Evolutionary conservation across 2,113 vertebrate genomes (phyloP), one percentile per base, ranked within the genome.

Genomic region (Axis porcinus): DNA sequence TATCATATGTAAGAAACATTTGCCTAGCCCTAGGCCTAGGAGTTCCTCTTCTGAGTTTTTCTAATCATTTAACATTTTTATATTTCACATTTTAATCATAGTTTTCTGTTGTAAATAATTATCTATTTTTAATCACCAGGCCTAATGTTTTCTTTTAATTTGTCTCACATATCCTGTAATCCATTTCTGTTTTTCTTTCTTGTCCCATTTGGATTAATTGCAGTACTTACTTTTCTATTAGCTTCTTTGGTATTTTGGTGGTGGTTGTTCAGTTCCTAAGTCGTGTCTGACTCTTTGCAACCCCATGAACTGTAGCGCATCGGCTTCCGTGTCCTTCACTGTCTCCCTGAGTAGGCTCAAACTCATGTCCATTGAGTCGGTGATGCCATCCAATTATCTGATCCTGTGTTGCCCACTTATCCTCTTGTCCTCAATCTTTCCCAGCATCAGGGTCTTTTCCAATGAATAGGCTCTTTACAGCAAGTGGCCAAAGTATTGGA

Each of bases 11-110:
- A 57, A 86, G 8, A 95, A 76, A 7, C 6, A 2, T 55, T 60
- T 25, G 30, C 9, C 2, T 86, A 52, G 2, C 1, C 0, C 2
- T 58, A n/a, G 3, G 10, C 86, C 10, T 6, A 30, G 27, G 13
- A 90, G 6, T 45, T 43, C 78, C 50, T 79, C 3, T 60, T 28
- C 28, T 10, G 5, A 84, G 67, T 62, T 70, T n/a, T 96, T 45
- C 25, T 57, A 45, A 23, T 70, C 30, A 11, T 92, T 74, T 81
- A 74, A 27, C 40, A 86, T 23, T 58, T 92, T 82, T 83, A 50
- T 67, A 16, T 58, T 82, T 94, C 79, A 19, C 1, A 47, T 40
- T 85, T 62, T 84, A 64, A 87, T 54, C 15, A 50, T 43, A 55
- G 5, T 25, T 62, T 45, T 76, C 76, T 60, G 45, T 64, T 74